Conservation (phyloP, 2,888 invertebrate genomes). For the Cybosia mesomella region DNA sequence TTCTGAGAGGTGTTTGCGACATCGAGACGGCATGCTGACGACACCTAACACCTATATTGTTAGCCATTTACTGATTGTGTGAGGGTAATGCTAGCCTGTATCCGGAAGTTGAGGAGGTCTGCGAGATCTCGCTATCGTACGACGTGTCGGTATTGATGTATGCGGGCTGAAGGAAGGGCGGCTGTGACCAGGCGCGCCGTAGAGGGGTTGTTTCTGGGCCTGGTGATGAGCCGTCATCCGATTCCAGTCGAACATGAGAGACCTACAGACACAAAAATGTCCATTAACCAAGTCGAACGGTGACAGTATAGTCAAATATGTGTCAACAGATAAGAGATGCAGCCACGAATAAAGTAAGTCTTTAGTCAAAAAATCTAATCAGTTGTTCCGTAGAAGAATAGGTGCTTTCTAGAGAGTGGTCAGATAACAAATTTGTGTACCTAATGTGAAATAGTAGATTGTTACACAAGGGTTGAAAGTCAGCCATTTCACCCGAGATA, state of each 20-base stretch:
- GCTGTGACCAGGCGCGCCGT: slow-evolving; percentile 78
- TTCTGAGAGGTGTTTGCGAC: slow-evolving; percentile 42
- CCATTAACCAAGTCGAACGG: background rate
- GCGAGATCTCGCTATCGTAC: slow-evolving; percentile 94
- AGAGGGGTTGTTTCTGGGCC: slow-evolving; percentile 69
- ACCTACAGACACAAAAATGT: slow-evolving; percentile 43
- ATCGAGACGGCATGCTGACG: slow-evolving; percentile 45
- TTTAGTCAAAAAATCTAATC: no score
- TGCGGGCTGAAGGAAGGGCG: slow-evolving; percentile 66
- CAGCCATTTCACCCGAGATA: no score
- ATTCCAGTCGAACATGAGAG: slow-evolving; percentile 72
- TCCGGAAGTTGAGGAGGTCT: slow-evolving; percentile 95
- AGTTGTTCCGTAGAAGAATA: no score
- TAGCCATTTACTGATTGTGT: slow-evolving; percentile 55
- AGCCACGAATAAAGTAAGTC: no score
- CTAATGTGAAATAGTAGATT: no score
- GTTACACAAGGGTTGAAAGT: no score
- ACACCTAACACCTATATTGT: slow-evolving; percentile 42
- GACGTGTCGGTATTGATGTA: slow-evolving; percentile 89
- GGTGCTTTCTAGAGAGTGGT: no score
- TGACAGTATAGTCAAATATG: background rate
- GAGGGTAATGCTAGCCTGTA: slow-evolving; percentile 88
- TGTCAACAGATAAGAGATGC: no score
- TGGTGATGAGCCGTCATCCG: slow-evolving; percentile 78
- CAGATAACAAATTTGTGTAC: no score